A percentile compares a stretch with the other conserved stretches of the same genome.
phyloP scores from a whole-genome alignment of 2,797 vertebrate species.

The Anas bernieri region DNA sequence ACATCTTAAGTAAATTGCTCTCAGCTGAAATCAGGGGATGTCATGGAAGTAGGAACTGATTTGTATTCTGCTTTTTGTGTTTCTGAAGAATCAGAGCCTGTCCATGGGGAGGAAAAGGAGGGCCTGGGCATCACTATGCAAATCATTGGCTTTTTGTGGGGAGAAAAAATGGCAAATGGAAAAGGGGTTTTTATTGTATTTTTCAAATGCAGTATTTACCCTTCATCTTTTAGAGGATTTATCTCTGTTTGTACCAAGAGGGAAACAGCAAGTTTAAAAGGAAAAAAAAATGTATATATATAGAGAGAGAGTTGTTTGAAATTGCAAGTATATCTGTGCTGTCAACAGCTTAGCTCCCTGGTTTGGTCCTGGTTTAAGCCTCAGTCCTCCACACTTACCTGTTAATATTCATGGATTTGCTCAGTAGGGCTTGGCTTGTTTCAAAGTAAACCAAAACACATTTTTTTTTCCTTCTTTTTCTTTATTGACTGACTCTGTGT shows the following conservation, averaged over 20 bases:
- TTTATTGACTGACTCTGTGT: neutral
- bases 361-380: neutral
- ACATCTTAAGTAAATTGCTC: constrained; percentile 65
- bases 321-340: neutral
- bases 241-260: neutral
- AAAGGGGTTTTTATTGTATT: neutral
- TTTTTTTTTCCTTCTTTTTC: rapidly evolving
- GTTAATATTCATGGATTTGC: neutral
- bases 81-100: neutral
- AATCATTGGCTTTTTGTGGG: neutral
- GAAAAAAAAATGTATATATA: neutral
- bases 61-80: neutral
- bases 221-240: neutral
- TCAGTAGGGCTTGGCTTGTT: neutral
- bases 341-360: neutral
- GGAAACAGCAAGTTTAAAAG: neutral
- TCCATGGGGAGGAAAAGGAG: neutral
- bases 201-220: neutral
- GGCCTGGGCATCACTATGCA: neutral
- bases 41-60: neutral
- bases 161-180: neutral
- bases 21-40: constrained; percentile 40
- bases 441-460: neutral
- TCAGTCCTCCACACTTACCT: neutral
- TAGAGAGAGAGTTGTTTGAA: neutral